Conservation (phyloP, 2,113 vertebrate genomes). For the Neolamprologus sp. region DNA sequence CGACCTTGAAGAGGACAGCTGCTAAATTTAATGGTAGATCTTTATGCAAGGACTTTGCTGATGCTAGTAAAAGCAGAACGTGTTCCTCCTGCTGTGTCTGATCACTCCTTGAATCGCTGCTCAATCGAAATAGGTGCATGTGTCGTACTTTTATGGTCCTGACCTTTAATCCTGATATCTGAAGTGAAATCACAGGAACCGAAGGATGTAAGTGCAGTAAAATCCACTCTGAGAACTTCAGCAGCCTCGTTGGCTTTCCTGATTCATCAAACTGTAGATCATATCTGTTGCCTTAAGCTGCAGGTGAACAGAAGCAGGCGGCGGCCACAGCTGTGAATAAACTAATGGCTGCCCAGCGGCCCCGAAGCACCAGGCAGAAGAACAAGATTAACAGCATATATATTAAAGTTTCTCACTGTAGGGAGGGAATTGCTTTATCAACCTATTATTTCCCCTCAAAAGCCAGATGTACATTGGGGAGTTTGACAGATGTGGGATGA, state of each 20-base stretch:
- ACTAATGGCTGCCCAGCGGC: slow-evolving; percentile 26
- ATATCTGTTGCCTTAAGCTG: slow-evolving; percentile 28
- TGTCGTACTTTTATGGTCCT: not conserved
- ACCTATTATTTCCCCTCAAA: not conserved
- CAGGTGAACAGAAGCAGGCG: slow-evolving; percentile 22
- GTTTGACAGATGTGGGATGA: not conserved
- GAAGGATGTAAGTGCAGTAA: not conserved
- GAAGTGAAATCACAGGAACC: not conserved
- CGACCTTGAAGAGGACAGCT: not conserved
- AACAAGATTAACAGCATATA: slow-evolving; percentile 11
- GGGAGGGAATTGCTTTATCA: not conserved
- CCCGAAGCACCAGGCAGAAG: slow-evolving; percentile 8
- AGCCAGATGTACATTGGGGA: not conserved
- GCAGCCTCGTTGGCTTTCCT: not conserved
- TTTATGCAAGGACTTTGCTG: not conserved
- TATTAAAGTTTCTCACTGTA: not conserved
- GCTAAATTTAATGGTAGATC: not conserved
- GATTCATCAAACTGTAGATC: slow-evolving; percentile 40
- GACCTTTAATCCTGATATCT: not conserved
- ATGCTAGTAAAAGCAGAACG: not conserved
- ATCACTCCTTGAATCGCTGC: not conserved
- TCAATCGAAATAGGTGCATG: not conserved
- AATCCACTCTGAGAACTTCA: not conserved
- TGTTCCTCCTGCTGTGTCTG: not conserved
- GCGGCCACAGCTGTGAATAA: slow-evolving; percentile 3